Evolutionary conservation across 2,888 invertebrate genomes (phyloP), one percentile per base, ranked within the genome.

Genomic region (Harpagoxenus sublaevis): DNA sequence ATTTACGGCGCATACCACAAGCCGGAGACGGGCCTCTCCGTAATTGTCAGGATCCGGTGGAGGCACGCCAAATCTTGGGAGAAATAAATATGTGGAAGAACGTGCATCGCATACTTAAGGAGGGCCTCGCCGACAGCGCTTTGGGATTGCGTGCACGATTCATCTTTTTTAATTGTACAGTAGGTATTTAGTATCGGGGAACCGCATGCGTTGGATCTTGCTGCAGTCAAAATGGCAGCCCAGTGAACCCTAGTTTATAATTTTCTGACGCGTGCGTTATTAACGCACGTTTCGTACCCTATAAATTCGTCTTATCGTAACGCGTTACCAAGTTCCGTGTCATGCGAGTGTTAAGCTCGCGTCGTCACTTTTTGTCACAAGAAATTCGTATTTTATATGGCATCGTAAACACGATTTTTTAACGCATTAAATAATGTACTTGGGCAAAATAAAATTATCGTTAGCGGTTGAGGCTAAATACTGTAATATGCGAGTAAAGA

Each of bases 91-190:
- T 57, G 39, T 60, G 53, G 4, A 66, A 28, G 66, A 55, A 28
- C 28, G 68, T 53, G 66, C 28, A 53, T 66, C 31, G 77, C 68
- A 78, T 68, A 68, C 77, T 78, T 78, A 42, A 66, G 77, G 18
- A 9, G 12, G 15, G 53, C 12, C 18, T 18, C 35, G 39, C 51
- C 68, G 55, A 78, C 66, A 39, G 53, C 45, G 23, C 60, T 42
- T 60, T 12, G 0, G 12, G 18, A 68, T 68, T 31, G 31, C 48
- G 31, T 18, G 31, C 31, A 31, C 55, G 68, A 78, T 66, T 77
- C 68, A 78, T 78, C 77, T 42, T 55, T 42, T 77, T 66, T 77
- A 77, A 77, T 66, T 55, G 53, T 53, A 42, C 53, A 18, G 65
- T 35, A 28, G 35, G n/a, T 57, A 45, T 45, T 62, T 35, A 23